phyloP scores from a whole-genome alignment of 1,140 invertebrate species.

The Triops longicaudatus region DNA sequence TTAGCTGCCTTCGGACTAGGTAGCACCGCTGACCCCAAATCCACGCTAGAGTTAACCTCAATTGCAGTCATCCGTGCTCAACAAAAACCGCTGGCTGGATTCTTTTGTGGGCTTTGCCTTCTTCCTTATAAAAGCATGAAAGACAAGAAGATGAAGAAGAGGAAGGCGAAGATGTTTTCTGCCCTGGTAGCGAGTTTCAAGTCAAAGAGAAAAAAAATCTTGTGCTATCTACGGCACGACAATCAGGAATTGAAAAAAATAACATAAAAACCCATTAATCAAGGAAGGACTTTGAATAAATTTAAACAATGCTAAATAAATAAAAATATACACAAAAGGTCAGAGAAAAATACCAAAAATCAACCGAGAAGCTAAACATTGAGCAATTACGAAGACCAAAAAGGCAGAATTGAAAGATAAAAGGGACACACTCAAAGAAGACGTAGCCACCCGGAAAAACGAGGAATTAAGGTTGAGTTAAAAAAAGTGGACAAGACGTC shows the following conservation, averaged over 20 bases:
- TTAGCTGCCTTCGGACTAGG: background rate
- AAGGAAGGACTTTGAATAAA: background rate
- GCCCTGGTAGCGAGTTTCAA: background rate
- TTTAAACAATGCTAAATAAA: too few relatives aligned
- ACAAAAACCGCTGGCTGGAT: background rate
- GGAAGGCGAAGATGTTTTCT: conserved; percentile 21
- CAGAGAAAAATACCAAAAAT: too few relatives aligned
- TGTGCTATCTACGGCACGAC: too few relatives aligned
- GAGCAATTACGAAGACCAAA: background rate
- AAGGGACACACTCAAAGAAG: background rate
- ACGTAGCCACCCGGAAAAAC: background rate
- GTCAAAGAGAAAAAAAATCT: background rate
- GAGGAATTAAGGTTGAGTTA: conserved; percentile 7
- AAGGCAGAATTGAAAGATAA: background rate
- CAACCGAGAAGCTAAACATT: too few relatives aligned
- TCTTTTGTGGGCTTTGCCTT: too few relatives aligned
- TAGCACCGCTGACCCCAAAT: conserved; percentile 8
- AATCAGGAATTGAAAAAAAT: background rate
- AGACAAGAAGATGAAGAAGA: conserved; percentile 16
- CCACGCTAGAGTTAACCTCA: conserved; percentile 14
- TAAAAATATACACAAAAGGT: too few relatives aligned
- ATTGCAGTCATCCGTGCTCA: conserved; percentile 14
- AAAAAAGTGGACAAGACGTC: background rate
- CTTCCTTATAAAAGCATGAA: too few relatives aligned
- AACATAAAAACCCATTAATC: background rate